Evolutionary conservation across 2,797 vertebrate species (phyloP).

Genomic region (Rachycentron canadum): DNA sequence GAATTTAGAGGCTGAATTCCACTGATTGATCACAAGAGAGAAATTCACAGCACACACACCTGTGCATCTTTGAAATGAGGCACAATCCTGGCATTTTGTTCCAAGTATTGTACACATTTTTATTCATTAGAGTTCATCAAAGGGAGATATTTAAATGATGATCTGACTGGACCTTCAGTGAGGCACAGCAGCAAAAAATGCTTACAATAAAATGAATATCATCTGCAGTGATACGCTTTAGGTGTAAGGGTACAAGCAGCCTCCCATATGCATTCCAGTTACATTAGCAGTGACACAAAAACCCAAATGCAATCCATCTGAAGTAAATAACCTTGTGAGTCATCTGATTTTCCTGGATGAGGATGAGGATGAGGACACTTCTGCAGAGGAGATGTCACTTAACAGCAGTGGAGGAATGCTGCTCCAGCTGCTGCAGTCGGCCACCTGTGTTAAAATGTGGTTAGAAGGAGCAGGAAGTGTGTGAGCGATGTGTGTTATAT

Average conservation of each 20-base stretch:
- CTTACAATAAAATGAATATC: not conserved
- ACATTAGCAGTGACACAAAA: slow-evolving; percentile 32
- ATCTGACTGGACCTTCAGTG: not conserved
- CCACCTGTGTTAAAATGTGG: slow-evolving; percentile 71
- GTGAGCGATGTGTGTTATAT: slow-evolving; percentile 69
- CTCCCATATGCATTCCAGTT: slow-evolving; percentile 33
- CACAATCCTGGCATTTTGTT: not conserved
- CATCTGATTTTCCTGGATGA: slow-evolving; percentile 71
- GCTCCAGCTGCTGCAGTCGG: slow-evolving; percentile 63
- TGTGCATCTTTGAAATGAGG: not conserved
- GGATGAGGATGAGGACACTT: slow-evolving; percentile 71
- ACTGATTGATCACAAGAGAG: not conserved
- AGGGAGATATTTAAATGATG: not conserved
- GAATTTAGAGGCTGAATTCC: slow-evolving; percentile 12
- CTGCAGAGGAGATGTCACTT: slow-evolving; percentile 81
- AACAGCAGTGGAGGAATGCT: slow-evolving; percentile 69
- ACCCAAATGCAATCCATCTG: slow-evolving; percentile 40
- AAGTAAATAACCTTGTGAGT: slow-evolving; percentile 65
- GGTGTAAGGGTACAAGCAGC: not conserved
- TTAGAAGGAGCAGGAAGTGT: slow-evolving; percentile 62
- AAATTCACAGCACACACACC: not conserved
- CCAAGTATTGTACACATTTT: not conserved
- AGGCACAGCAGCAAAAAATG: not conserved
- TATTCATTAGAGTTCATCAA: not conserved
- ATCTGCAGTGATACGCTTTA: not conserved